These are phyloP conservation scores for Dicranocentrus wangi DNA, from an alignment of 2,888 invertebrate genomes.

Conservation along the genomic window DNA sequence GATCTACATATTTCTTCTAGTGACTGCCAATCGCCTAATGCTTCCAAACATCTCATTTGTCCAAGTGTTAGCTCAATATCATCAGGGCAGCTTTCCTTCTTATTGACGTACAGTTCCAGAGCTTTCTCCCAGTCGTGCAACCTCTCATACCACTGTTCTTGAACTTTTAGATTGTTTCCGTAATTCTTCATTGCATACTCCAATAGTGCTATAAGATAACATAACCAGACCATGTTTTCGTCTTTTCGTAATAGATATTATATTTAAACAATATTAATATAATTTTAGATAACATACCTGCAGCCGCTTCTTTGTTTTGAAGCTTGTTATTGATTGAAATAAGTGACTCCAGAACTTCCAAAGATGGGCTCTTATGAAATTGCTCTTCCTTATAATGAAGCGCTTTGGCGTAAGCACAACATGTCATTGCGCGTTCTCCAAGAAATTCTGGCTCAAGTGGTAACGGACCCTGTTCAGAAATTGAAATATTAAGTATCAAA, in stretches of 20 bases:
- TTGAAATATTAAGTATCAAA: slow-evolving; percentile 39
- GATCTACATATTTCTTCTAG: slow-evolving; percentile 86
- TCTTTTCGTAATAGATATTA: too few relatives aligned
- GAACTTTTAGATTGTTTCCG: slow-evolving; percentile 80
- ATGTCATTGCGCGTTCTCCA: slow-evolving; percentile 95
- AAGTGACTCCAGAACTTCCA: slow-evolving; percentile 92
- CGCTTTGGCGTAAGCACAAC: slow-evolving; percentile 88
- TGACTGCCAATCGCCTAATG: slow-evolving; percentile 93
- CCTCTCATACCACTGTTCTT: slow-evolving; percentile 98
- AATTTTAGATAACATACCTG: slow-evolving; percentile 78
- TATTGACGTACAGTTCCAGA: slow-evolving; percentile 87
- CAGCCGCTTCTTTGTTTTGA: slow-evolving; percentile 98
- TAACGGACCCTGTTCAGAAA: slow-evolving; percentile 83
- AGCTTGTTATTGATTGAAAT: slow-evolving; percentile 98
- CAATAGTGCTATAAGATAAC: slow-evolving; percentile 77
- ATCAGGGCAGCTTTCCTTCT: slow-evolving; percentile 78
- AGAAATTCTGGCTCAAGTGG: slow-evolving; percentile 90
- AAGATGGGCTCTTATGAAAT: slow-evolving; percentile 87
- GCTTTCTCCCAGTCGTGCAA: slow-evolving; percentile 99
- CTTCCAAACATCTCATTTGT: slow-evolving; percentile 96
- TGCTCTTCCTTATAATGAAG: slow-evolving; percentile 94
- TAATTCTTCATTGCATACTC: slow-evolving; percentile 90
- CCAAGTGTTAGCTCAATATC: slow-evolving; percentile 90
- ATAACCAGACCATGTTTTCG: neutral
- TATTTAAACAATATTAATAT: too few relatives aligned